phyloP scores from a whole-genome alignment of 2,797 vertebrate species.

The Garrulus glandarius region DNA sequence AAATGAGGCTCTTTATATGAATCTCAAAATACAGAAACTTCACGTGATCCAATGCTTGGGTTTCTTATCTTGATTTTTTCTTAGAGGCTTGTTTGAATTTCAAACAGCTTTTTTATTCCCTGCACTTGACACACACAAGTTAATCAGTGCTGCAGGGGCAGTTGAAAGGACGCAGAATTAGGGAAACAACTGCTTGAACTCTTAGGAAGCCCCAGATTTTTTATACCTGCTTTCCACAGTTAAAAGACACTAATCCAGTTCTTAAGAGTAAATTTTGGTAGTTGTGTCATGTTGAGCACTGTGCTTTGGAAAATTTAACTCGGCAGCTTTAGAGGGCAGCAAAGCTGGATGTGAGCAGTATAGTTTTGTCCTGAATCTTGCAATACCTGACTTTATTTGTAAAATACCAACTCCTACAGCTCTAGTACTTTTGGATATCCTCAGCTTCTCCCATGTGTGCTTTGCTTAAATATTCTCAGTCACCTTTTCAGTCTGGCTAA shows the following conservation, averaged over 20 bases:
- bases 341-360: not conserved
- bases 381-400: not conserved
- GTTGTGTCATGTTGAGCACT: not conserved
- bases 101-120: not conserved
- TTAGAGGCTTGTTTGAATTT: conserved; percentile 32
- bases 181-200: not conserved
- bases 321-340: not conserved
- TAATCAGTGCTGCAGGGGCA: not conserved
- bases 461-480: not conserved
- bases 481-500: not conserved
- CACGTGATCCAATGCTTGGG: not conserved
- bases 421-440: not conserved
- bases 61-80: conserved; percentile 34
- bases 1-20: not conserved
- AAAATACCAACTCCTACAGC: not conserved
- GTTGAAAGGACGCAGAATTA: not conserved
- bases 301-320: not conserved
- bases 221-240: not conserved
- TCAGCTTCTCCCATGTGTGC: not conserved
- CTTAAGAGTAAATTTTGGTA: not conserved
- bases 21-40: not conserved
- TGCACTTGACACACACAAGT: not conserved
- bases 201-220: not conserved
- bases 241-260: not conserved
- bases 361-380: not conserved